phyloP scores from a whole-genome alignment of 2,888 invertebrate genomes.

The Alviniconcha strummeri region DNA sequence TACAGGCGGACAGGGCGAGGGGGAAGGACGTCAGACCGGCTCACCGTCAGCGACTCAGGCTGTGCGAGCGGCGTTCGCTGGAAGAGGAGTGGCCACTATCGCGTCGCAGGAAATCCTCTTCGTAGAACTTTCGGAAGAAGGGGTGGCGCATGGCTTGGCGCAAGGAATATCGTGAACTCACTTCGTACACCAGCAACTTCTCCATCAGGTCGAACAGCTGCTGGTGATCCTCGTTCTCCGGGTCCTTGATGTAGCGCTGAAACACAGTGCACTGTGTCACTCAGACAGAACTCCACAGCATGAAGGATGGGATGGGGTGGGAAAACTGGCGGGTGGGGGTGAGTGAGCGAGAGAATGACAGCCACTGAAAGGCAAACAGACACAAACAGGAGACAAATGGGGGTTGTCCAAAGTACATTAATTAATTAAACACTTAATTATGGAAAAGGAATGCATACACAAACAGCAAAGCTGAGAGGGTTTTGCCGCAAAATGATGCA shows the following conservation, averaged over 20 bases:
- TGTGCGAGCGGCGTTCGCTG: slow-evolving; percentile 65
- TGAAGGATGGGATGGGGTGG: background rate
- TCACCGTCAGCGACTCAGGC: slow-evolving; percentile 66
- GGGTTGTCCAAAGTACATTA: no score
- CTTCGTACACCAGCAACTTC: slow-evolving; percentile 98
- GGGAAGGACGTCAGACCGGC: slow-evolving; percentile 36
- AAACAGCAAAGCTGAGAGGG: no score
- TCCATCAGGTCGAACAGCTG: slow-evolving; percentile 95
- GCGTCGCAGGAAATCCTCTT: slow-evolving; percentile 46
- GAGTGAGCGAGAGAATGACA: slow-evolving; percentile 27
- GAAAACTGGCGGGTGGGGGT: background rate
- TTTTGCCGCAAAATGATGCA: no score
- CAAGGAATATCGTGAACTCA: slow-evolving; percentile 89
- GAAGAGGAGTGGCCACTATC: slow-evolving; percentile 42
- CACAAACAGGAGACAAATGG: no score
- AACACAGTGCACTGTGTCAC: slow-evolving; percentile 54
- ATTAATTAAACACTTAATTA: background rate
- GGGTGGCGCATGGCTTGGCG: slow-evolving; percentile 92
- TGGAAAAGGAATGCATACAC: no score
- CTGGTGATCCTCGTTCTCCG: slow-evolving; percentile 90
- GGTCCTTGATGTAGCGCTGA: slow-evolving; percentile 89
- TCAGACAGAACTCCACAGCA: background rate
- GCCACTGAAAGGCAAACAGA: slow-evolving; percentile 8
- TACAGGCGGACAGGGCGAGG: background rate
- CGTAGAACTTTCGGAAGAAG: slow-evolving; percentile 81